phyloP scores from a whole-genome alignment of 23 tunicate genomes.

The Oikopleura dioica region DNA sequence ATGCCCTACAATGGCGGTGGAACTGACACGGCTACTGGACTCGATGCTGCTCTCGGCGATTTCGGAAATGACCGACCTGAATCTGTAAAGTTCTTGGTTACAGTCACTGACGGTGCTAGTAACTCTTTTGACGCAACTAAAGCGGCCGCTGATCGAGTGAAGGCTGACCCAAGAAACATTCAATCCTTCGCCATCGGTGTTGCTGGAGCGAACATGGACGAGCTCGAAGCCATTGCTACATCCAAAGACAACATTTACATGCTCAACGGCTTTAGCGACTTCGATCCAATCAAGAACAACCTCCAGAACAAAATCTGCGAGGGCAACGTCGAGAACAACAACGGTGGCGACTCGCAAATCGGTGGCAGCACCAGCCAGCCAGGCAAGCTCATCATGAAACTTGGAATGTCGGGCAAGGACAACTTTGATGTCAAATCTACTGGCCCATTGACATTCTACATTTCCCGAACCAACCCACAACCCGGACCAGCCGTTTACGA shows the following conservation, averaged over 20 bases:
- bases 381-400: too few relatives aligned
- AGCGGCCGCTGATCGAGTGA: neutral
- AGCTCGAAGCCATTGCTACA: neutral
- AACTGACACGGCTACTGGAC: too few relatives aligned
- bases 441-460: too few relatives aligned
- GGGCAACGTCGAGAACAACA: too few relatives aligned
- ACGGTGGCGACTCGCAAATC: too few relatives aligned
- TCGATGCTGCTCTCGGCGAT: neutral
- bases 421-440: too few relatives aligned
- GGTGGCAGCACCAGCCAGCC: too few relatives aligned
- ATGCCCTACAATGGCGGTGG: too few relatives aligned
- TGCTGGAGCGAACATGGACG: neutral
- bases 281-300: neutral
- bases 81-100: neutral
- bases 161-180: neutral
- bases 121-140: neutral
- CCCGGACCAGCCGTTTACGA: neutral
- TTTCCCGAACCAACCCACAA: too few relatives aligned
- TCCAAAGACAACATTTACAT: neutral
- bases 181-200: neutral
- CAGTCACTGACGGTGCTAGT: neutral
- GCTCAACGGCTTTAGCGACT: neutral
- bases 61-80: neutral
- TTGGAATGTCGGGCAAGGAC: too few relatives aligned
- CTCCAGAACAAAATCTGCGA: neutral